Evolutionary conservation across 2,888 invertebrate genomes (phyloP), one percentile per base, ranked within the genome.

Genomic region (Lithophane socia): DNA sequence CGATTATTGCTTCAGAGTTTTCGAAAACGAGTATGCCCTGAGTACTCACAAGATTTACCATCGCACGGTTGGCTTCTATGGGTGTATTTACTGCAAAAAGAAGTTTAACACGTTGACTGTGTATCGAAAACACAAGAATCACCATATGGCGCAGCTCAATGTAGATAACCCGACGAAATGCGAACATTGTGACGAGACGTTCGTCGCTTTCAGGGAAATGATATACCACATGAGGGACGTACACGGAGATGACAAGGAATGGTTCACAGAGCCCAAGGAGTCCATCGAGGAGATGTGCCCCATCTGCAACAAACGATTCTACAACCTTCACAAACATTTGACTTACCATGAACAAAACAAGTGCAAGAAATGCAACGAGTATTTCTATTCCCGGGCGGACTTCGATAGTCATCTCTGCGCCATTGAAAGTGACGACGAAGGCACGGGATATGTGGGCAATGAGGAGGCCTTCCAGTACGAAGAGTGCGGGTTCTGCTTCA

Each of bases 151-250:
- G 67, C 95, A 92, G 89, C 93, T 92, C 67, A 96, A 94, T 86
- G 95, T 91, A 73, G 97, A 95, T 73, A 96, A 94, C 80, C 97
- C 94, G 47, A 94, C 92, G 13, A 96, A 94, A 86, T 97, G 94
- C 91, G 97, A 95, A 90, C 96, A 94, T 89, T 97, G 97, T 90
- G 97, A 97, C 86, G 96, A 97, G 83, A 97, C 96, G 0, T 97
- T 97, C 80, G 95, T 97, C 37, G 95, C 96, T 37, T 96, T 97
- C 91, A 94, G 95, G 84, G 97, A 96, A 81, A 97, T 95, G 95
- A 97, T 96, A 86, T 94, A 94, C 87, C 97, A 94, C 92, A 97
- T 96, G 96, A 91, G 93, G 54, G 97, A 96, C 61, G 95, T 84
- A 1, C 97, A 97, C 84, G 94, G 93, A 5, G 96, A 96, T 79